phyloP scores from a whole-genome alignment of 2,888 invertebrate species.

The Trachelus stipa region DNA sequence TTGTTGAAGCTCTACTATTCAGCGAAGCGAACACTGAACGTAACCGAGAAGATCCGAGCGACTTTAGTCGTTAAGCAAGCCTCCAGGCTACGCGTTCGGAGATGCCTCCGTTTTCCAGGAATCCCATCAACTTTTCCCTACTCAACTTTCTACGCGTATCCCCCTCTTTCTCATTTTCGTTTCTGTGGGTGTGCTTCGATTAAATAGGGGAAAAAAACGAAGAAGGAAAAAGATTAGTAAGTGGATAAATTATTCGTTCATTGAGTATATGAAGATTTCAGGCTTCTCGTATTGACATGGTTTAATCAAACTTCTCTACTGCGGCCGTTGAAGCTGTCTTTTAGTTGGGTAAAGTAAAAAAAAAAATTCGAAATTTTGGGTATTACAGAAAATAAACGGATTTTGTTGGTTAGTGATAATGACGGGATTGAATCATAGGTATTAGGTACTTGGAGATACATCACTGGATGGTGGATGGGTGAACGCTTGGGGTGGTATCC shows the following conservation, averaged over 20 bases:
- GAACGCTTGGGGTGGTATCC: neutral
- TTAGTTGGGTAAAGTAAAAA: neutral
- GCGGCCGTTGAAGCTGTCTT: neutral
- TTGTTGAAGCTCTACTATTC: conserved; percentile 42
- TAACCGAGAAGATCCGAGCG: conserved; percentile 33
- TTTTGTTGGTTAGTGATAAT: neutral
- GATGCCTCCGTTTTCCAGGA: neutral
- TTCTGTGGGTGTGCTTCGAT: conserved; percentile 19
- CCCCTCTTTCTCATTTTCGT: conserved; percentile 3
- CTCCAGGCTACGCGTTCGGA: conserved; percentile 41
- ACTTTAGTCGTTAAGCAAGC: conserved; percentile 59
- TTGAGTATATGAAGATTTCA: neutral
- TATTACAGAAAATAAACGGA: neutral
- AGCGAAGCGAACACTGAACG: conserved; percentile 5
- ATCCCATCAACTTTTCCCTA: conserved; percentile 10
- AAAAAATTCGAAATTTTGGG: neutral
- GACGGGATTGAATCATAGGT: neutral
- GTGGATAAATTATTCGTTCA: neutral
- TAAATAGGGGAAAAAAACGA: neutral
- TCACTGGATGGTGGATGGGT: neutral
- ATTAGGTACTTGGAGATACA: neutral
- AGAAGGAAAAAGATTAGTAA: neutral
- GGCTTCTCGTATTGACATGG: neutral
- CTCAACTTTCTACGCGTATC: conserved; percentile 17
- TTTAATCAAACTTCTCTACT: neutral